Base-by-base conservation (phyloP, 92 coral and sea anemone genomes). In the Pocillopora grandis region DNA sequence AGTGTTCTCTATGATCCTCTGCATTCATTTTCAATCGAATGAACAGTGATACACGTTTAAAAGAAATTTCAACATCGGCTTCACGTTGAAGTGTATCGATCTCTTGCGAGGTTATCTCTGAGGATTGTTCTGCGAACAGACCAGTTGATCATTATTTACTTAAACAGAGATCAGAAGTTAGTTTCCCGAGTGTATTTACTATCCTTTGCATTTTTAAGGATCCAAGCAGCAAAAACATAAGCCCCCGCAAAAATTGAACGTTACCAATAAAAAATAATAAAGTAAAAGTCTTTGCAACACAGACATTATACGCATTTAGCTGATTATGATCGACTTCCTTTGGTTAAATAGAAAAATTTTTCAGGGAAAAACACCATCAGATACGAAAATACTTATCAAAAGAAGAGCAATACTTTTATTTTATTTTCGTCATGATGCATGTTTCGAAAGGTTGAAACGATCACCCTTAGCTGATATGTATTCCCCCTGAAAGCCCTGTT, bases 401-500 rank as follows among this genome's bases (percentile, higher is more conserved):
- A 42, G 8, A 42, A 68, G 48, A 14, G 75, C 75, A 70, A 70
- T 70, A 70, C 1, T 16, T 69, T 66, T 20, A 31, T 67, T 70
- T 17, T 37, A 11, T 4, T 37, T n/a, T 68, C 57, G 75, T 70
- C 75, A 70, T n/a, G 9, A 5, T 16, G 48, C 52, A 17, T 37
- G 75, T 35, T 70, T 70, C 75, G 75, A 37, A 37, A 70, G 75
- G 56, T 70, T n/a, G 23, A 35, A 70, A 70, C 18, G 19, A 42
- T 42, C 52, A 42, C 52, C 52, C 52, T 42, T 42, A 42, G 52
- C 52, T 42, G 9, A 48, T 42, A 31, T 80, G 52, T 57, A 8
- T 19, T 61, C 20, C 33, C 27, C 3, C 64, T 19, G 66, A 85
- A 88, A 66, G 21, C 71, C 68, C 12, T 16, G 68, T 69, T 85